Percentiles rank a stretch among this genome's conserved stretches.
Evolutionary conservation across 2,888 invertebrate species (phyloP).

Genomic region (Rhingia campestris): DNA sequence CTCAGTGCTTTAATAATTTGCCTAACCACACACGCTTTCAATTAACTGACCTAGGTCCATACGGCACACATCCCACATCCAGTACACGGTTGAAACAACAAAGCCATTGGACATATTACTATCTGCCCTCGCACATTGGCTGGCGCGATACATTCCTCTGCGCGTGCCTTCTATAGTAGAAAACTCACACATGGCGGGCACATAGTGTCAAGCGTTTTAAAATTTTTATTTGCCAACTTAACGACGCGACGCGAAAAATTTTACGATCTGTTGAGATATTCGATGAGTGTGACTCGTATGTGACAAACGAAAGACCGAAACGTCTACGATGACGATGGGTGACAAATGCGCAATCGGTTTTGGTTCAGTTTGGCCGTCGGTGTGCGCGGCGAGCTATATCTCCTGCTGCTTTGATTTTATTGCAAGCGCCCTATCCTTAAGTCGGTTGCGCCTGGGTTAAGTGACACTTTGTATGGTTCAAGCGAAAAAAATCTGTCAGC

Average conservation of each 20-base stretch:
- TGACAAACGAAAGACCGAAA: neutral
- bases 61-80: constrained; percentile 39
- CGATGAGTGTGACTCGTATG: constrained; percentile 55
- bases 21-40: constrained; percentile 42
- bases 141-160: constrained; percentile 18
- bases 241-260: constrained; percentile 59
- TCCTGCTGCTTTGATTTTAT: constrained; percentile 58
- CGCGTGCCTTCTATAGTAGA: constrained; percentile 12
- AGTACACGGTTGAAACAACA: constrained; percentile 12
- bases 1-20: constrained; percentile 55
- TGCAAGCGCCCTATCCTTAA: constrained; percentile 35
- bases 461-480: constrained; percentile 29
- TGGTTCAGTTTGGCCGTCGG: neutral
- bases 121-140: neutral
- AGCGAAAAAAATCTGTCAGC: neutral
- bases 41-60: constrained; percentile 64
- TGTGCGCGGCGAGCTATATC: constrained; percentile 24
- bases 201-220: constrained; percentile 29
- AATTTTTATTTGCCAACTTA: constrained; percentile 56
- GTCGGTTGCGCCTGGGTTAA: constrained; percentile 16
- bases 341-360: constrained; percentile 52
- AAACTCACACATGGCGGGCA: neutral
- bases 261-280: constrained; percentile 72
- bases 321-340: constrained; percentile 35
- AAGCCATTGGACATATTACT: constrained; percentile 53